Evolutionary conservation across 2,797 vertebrate genomes (phyloP), one percentile per base, ranked within the genome.

Genomic region (Argya squamiceps): DNA sequence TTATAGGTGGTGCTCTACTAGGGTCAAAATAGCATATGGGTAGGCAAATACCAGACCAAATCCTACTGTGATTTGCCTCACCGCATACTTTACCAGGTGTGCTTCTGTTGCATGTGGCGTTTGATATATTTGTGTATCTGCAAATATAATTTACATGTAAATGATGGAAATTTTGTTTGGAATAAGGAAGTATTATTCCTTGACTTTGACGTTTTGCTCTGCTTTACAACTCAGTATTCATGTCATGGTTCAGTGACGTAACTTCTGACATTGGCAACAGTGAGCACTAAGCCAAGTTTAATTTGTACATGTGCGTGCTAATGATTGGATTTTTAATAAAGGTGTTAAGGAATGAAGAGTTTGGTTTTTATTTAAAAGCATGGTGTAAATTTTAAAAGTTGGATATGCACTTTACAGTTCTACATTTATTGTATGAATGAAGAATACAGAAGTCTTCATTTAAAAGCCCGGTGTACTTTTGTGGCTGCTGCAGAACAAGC

Each of bases 311-410:
- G 13, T 94, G 86, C 73, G 3, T 96, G 88, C 88, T 93, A 30
- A 53, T 91, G 70, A 74, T 26, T 85, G 91, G 92, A 91, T 93
- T 94, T 95, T 91, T 93, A 96, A 96, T 97, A 96, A 96, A 97
- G 93, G n/a, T 2, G 0, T 96, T 88, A 93, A 96, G 95, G 88
- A 94, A 93, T 27, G 17, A 83, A 94, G 95, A 97, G 94, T 96
- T 96, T 96, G 94, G 68, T 70, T 96, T 92, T 97, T 94, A 89
- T 97, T 97, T 95, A 77, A 95, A 84, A 92, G 75, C 84, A 89
- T 92, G 89, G 30, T 89, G 46, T 92, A 67, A 88, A 39, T 50
- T 80, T 77, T 52, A 29, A 39, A 84, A 80, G 44, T 67, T 92
- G 88, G 6, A 76, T 82, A 67, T 84, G 62, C 20, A 14, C 76